Evolutionary conservation across 2,888 invertebrate genomes (phyloP), one percentile per base, ranked within the genome.

Genomic region (Galerucella calmariensis): DNA sequence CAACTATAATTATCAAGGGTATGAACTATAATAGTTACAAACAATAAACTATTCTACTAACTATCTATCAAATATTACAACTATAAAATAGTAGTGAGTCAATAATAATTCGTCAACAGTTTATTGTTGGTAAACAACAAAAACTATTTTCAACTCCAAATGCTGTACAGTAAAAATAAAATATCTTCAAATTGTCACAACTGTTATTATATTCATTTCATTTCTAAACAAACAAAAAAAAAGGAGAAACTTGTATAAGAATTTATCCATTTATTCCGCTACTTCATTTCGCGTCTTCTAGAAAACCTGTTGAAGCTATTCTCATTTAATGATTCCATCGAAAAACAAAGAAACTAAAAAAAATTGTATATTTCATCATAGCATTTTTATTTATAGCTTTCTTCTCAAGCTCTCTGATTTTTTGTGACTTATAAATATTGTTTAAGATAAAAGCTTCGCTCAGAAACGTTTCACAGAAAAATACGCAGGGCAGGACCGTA

Each of bases 371-470:
- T 35, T 62, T 62, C 20, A 20, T 62, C 41, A 16, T 27, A 62
- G 1, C 24, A 69, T 46, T 69, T 44, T 61, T 61, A 69, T 69
- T 69, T 69, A 69, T 61, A 61, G 27, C 61, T 10, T n/a, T 69
- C 27, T n/a, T 20, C 48, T 46, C n/a, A 61, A 62, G 59, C 62
- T 62, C 35, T 35, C 16, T 69, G 62, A 69, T 48, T 69, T 63
- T 51, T 51, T 51, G 27, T 24, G 69, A 69, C 69, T 41, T 41
- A 51, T 51, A 62, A 51, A 69, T 62, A 69, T 62, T 69, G 51
- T 61, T 59, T 44, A 46, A 59, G 67, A 69, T 59, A 69, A 69
- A 69, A 59, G 68, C 51, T 61, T 20, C n/a, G 59, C 48, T 51
- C 35, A 69, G 8, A 63, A 62, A 53, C 16, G 24, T 12, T 6